Evolutionary conservation across 1,140 invertebrate species (phyloP), one percentile per base, ranked within the genome.

Genomic region (Agrilus planipennis): DNA sequence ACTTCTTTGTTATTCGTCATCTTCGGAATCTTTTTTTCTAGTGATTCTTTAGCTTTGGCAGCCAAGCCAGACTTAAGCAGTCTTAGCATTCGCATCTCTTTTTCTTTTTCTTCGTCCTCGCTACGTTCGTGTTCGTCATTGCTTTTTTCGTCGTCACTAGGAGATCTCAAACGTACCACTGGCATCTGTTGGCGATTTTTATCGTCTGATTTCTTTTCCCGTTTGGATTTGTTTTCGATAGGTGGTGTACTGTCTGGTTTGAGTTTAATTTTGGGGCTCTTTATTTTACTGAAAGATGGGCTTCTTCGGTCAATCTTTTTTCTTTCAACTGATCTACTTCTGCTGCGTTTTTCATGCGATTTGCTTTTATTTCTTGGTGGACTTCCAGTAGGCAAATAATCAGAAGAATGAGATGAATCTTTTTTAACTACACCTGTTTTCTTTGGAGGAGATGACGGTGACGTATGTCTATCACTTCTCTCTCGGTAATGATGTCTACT

Each of bases 121-220:
- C 47, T 50, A 15, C 53, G 47, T 19, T 48, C 34, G n/a, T 74
- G 70, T 3, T 68, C 64, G 18, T 69, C 67, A 2, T 63, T 69
- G 0, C 73, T 70, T 10, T 63, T 69, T 41, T 75, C 73, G n/a
- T 71, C 70, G 43, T 76, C 72, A 23, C 53, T 56, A 7, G 75
- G 77, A 1, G 74, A 77, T 12, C 71, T 68, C 28, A 76, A 58
- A 45, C 82, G 55, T 43, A 76, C 76, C 0, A 78, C 75, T 3
- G 71, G 67, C 4, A 69, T 64, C 14, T 69, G 62, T 1, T 36
- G 34, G 36, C 57, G 59, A 14, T 53, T 55, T 3, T 54, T 47
- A 6, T 35, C 27, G 22, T 48, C 36, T 2, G 52, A 38, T 3
- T 41, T 44, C 23, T 46, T 51, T n/a, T 40, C 38, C 19, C 25